Evolutionary conservation across 1,140 invertebrate species (phyloP), one percentile per base, ranked within the genome.

Genomic region (Maniola jurtina): DNA sequence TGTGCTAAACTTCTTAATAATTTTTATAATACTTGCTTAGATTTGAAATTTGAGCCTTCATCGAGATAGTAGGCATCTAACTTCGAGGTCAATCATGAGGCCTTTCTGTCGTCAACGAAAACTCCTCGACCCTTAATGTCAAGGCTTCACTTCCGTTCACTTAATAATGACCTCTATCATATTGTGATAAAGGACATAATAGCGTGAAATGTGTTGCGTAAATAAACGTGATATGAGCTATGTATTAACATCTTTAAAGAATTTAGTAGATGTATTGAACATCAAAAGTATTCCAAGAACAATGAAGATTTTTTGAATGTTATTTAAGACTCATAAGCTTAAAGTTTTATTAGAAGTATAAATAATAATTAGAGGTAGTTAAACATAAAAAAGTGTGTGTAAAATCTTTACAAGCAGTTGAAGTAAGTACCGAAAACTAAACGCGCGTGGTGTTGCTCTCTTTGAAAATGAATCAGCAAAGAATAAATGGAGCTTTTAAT

Each of bases 121-220:
- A 15, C 50, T 63, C 61, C 61, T 63, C 61, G 38, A 63, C 61
- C 61, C 50, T 55, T 56, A 50, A 40, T 55, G 61, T 63, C 61
- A 55, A 63, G 61, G 61, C 61, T 45, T 55, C 11, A 42, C n/a
- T 34, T 45, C 25, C 36, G 11, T 16, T 25, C 48, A 52, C 9
- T 10, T 5, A 33, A 61, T 34, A 52, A 38, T 14, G 33, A 38
- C 33, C 48, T 13, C 16, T 16, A 40, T 1, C 1, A 0, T 1
- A 6, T 25, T 52, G 8, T 13, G 4, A 16, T 61, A 61, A 52
- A 36, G 42, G 0, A 15, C 14, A 52, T 52, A 52, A 40, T 47
- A 36, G 14, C 48, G 1, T 50, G n/a, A 52, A 40, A 40, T 40
- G 10, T 16, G 2, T 25, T 52, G 48, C 5, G 6, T 52, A 16